These are phyloP conservation scores for Chelonia mydas DNA, from an alignment of 2,797 vertebrate species.

Conservation along the genomic window DNA sequence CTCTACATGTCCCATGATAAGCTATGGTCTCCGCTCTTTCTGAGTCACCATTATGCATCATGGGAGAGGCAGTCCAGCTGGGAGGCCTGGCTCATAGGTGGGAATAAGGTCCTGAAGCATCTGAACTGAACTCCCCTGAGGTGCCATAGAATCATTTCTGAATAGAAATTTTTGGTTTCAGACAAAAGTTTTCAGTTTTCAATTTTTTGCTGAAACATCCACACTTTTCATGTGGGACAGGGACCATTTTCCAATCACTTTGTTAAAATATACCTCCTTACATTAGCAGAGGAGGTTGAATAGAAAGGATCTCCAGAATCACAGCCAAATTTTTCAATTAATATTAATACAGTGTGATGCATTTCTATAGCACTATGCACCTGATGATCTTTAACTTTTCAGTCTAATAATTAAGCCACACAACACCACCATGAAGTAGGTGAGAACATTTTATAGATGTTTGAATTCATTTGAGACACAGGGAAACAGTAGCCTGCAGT, in stretches of 20 bases:
- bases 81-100: neutral
- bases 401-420: constrained; percentile 24
- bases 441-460: constrained; percentile 44
- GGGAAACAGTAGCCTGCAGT: neutral
- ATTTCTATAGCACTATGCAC: neutral
- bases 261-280: neutral
- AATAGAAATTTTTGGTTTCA: neutral
- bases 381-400: neutral
- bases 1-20: neutral
- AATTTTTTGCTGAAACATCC: neutral
- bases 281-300: neutral
- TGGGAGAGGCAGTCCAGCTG: neutral
- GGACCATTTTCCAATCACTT: neutral
- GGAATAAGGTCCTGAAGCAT: neutral
- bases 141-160: neutral
- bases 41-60: neutral
- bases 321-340: neutral
- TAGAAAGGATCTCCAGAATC: neutral
- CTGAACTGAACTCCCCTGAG: neutral
- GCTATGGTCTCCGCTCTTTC: neutral
- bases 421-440: neutral
- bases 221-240: neutral
- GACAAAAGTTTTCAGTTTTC: neutral
- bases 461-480: constrained; percentile 7
- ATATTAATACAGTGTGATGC: neutral